Conservation (phyloP, 2,113 vertebrate species). For the Megalops atlanticus region DNA sequence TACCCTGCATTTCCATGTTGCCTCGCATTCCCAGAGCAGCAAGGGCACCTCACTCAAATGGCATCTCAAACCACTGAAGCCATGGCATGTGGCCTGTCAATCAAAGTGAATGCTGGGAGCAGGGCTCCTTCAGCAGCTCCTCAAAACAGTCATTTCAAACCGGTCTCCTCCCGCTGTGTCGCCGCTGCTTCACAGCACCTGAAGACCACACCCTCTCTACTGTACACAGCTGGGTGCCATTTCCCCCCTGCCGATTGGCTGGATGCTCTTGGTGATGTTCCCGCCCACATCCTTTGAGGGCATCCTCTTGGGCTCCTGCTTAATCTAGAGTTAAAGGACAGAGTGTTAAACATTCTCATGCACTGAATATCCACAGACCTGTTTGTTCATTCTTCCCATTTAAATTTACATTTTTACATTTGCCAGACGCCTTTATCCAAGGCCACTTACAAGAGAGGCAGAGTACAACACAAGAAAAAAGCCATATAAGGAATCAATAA, state of each 20-base stretch:
- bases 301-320: constrained; percentile 60
- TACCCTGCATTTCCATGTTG: not conserved
- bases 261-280: constrained; percentile 7
- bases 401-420: no score
- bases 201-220: not conserved
- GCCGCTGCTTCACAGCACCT: not conserved
- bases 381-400: not conserved
- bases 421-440: no score
- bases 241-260: not conserved
- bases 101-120: not conserved
- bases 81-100: no score
- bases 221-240: constrained; percentile 11
- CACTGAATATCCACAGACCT: not conserved
- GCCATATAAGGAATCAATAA: no score
- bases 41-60: constrained; percentile 3
- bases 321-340: constrained; percentile 55
- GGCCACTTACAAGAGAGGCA: no score
- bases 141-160: not conserved
- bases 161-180: not conserved
- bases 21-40: not conserved
- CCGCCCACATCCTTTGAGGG: constrained; percentile 50
- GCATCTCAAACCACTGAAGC: not conserved
- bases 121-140: not conserved
- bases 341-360: constrained; percentile 17
- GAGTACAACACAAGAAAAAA: no score